Evolutionary conservation across 2,113 vertebrate genomes (phyloP).

Genomic region (Butastur rufipennis): DNA sequence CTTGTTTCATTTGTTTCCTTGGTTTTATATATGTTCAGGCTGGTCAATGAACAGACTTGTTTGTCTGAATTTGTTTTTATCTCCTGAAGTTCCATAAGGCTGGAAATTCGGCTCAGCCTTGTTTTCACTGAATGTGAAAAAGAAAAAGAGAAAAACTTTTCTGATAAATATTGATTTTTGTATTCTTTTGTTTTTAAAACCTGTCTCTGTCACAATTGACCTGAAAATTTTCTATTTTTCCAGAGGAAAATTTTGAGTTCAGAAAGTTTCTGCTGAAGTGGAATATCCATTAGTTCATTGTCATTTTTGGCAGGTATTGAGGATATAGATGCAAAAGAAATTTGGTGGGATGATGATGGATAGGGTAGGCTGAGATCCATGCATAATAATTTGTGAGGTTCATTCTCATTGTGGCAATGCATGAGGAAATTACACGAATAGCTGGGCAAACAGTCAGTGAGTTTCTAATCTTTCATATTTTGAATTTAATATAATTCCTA

Average conservation of each 20-base stretch:
- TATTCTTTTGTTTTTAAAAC: neutral
- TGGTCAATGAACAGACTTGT: neutral
- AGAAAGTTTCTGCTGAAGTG: neutral
- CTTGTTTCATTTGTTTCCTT: neutral
- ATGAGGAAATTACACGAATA: neutral
- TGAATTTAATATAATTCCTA: neutral
- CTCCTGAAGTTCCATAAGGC: neutral
- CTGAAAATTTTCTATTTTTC: neutral
- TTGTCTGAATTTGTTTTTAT: neutral
- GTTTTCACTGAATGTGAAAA: neutral
- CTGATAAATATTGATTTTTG: neutral
- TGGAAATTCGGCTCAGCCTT: neutral
- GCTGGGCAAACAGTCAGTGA: neutral
- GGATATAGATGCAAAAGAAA: neutral
- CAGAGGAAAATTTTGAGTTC: neutral
- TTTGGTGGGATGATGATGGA: neutral
- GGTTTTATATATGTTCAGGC: neutral
- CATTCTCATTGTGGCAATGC: neutral
- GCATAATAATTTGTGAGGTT: neutral
- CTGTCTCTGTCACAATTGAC: neutral
- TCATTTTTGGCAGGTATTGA: neutral
- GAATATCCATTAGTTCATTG: neutral
- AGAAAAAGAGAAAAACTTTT: neutral
- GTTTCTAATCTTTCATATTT: neutral
- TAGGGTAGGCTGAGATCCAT: neutral